These are phyloP conservation scores for Stramonita haemastoma DNA, from an alignment of 2,888 invertebrate genomes.

Conservation along the genomic window DNA sequence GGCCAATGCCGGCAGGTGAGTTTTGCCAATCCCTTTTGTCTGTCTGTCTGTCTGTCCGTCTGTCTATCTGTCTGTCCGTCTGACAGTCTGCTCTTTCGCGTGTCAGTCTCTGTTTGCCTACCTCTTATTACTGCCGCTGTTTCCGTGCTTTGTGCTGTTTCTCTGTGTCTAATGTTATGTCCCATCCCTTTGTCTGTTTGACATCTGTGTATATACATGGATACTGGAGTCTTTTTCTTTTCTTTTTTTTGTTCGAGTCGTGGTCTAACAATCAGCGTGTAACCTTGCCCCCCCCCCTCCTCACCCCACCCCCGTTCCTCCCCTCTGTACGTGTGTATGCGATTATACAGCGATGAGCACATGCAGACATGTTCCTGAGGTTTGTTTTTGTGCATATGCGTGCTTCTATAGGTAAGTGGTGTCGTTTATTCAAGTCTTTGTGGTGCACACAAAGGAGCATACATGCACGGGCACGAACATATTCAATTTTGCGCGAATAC, in stretches of 20 bases:
- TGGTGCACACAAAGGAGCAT: too few species aligned
- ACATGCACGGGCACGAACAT: too few species aligned
- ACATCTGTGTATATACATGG: neutral
- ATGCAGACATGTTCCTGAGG: too few species aligned
- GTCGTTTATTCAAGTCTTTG: too few species aligned
- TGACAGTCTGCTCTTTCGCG: neutral
- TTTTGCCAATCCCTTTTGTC: neutral
- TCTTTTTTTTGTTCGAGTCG: neutral
- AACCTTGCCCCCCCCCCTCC: too few species aligned
- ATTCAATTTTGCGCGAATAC: too few species aligned
- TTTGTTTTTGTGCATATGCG: too few species aligned
- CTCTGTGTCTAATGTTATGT: neutral
- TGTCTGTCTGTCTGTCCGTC: constrained; percentile 20
- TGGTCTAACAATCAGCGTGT: neutral
- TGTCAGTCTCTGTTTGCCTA: neutral
- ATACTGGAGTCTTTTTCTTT: neutral
- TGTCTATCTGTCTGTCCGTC: constrained; percentile 19
- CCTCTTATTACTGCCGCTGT: neutral
- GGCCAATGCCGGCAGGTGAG: constrained; percentile 31
- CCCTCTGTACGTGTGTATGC: too few species aligned
- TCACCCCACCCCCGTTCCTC: too few species aligned
- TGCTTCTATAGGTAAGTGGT: too few species aligned
- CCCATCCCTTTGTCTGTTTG: neutral
- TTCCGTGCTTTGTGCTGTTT: neutral
- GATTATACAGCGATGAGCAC: too few species aligned